phyloP scores from a whole-genome alignment of 2,888 invertebrate species.

The Limnephilus rhombicus region DNA sequence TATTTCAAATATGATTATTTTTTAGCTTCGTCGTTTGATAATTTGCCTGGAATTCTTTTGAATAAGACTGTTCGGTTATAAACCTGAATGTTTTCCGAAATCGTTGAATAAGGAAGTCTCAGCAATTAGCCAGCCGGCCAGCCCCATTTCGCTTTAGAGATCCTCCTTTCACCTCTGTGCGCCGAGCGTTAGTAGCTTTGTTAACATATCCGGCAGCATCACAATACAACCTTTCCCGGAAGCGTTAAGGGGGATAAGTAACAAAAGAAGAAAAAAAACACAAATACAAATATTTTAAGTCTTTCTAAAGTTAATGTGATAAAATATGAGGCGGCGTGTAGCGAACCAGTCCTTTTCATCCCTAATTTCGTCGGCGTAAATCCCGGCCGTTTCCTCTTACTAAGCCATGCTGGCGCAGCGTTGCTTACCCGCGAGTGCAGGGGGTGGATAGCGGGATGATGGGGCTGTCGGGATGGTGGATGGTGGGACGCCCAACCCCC shows the following conservation, averaged over 20 bases:
- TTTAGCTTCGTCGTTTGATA: neutral
- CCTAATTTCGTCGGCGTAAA: conserved; percentile 38
- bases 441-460: neutral
- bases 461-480: neutral
- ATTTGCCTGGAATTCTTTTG: neutral
- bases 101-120: neutral
- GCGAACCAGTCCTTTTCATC: conserved; percentile 30
- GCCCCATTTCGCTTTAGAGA: neutral
- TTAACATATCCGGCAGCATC: neutral
- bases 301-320: neutral
- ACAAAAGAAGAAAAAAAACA: neutral
- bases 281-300: neutral
- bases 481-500: neutral
- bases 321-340: neutral
- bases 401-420: conserved; percentile 21
- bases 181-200: neutral
- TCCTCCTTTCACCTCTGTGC: neutral
- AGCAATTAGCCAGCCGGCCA: neutral
- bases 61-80: neutral
- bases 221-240: neutral
- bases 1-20: neutral
- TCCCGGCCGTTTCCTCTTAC: conserved; percentile 5
- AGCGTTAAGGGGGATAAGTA: neutral
- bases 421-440: neutral
- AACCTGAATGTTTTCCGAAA: neutral